These are phyloP conservation scores for Acrossocheilus wenchowensis DNA, from an alignment of 2,797 vertebrate genomes.

Conservation along the genomic window DNA sequence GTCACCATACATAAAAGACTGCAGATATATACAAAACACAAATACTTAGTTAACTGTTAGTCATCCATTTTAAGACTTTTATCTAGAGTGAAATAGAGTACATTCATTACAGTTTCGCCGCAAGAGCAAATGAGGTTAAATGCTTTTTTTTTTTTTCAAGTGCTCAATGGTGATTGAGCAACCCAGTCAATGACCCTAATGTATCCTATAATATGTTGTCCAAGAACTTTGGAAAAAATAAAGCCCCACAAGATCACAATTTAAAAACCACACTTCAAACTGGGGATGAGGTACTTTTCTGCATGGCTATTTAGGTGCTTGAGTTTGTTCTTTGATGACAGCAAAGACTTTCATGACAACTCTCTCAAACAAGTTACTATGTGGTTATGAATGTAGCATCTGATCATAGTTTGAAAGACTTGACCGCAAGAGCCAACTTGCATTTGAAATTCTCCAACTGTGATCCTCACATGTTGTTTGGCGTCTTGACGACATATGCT, in stretches of 20 bases:
- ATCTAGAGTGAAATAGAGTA: background rate
- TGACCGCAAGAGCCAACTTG: too few relatives aligned
- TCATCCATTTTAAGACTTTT: background rate
- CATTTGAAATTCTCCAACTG: background rate
- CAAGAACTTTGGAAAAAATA: background rate
- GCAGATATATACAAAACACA: conserved; percentile 2
- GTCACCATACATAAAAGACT: conserved; percentile 98
- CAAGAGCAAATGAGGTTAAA: background rate
- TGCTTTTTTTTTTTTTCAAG: background rate
- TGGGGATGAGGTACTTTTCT: background rate
- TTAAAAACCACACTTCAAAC: background rate
- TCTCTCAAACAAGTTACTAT: too few relatives aligned
- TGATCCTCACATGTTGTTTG: background rate
- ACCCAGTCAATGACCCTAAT: background rate
- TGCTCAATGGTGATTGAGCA: background rate
- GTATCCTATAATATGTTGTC: background rate
- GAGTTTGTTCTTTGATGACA: background rate
- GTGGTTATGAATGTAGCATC: background rate
- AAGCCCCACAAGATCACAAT: background rate
- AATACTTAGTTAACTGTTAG: background rate
- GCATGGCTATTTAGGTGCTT: background rate
- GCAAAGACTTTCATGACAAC: too few relatives aligned
- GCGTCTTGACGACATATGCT: background rate
- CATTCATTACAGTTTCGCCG: background rate
- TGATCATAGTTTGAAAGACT: too few relatives aligned